These are phyloP conservation scores for Eledona agricola DNA, from an alignment of 2,888 invertebrate species.

Conservation along the genomic window DNA sequence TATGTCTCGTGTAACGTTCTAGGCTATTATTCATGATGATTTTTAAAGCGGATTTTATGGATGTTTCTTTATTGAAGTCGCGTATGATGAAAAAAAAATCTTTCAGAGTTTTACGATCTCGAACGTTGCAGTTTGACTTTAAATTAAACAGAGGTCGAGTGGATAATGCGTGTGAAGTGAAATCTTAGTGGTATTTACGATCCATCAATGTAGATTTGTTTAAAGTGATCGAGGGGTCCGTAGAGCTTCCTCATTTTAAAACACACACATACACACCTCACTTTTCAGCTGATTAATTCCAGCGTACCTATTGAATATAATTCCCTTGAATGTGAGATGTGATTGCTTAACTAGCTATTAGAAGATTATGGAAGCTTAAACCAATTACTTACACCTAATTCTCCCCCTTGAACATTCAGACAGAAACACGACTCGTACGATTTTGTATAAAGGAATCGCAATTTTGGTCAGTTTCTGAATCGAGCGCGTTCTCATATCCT, in stretches of 20 bases:
- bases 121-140: conserved; percentile 42
- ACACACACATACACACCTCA: too few relatives aligned
- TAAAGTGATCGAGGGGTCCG: conserved; percentile 37
- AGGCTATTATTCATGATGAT: conserved; percentile 44
- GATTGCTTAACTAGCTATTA: conserved; percentile 42
- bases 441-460: conserved; percentile 5
- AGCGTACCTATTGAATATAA: too few relatives aligned
- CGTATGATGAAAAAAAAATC: conserved; percentile 43
- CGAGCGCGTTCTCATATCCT: conserved; percentile 12
- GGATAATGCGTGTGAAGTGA: conserved; percentile 42
- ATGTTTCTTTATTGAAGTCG: conserved; percentile 41
- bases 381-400: conserved; percentile 44
- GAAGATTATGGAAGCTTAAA: conserved; percentile 48
- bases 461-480: conserved; percentile 8
- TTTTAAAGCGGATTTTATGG: conserved; percentile 42
- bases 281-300: too few relatives aligned
- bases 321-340: conserved; percentile 46
- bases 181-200: conserved; percentile 41
- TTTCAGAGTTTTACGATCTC: conserved; percentile 39
- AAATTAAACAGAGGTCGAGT: conserved; percentile 43
- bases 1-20: conserved; percentile 35
- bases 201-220: conserved; percentile 43
- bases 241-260: conserved; percentile 40
- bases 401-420: conserved; percentile 15
- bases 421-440: not conserved